phyloP scores from a whole-genome alignment of 2,888 invertebrate species.

The Druceiella hillmani region DNA sequence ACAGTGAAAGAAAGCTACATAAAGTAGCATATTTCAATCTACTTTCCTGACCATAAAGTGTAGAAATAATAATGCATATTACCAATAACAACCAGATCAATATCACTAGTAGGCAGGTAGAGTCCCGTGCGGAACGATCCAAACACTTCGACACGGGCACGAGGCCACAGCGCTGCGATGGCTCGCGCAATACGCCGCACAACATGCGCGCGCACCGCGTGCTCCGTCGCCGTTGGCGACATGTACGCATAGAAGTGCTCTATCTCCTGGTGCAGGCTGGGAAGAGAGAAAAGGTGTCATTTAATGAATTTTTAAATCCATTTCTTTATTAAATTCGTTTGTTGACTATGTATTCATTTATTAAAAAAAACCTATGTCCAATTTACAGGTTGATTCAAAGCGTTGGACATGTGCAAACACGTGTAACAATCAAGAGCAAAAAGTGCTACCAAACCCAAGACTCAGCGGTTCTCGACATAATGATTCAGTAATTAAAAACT shows the following conservation, averaged over 20 bases:
- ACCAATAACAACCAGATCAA: slow-evolving; percentile 61
- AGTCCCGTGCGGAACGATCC: slow-evolving; percentile 97
- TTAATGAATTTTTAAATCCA: slow-evolving; percentile 5
- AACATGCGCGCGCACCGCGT: slow-evolving; percentile 81
- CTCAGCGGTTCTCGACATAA: too few species aligned
- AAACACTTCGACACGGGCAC: slow-evolving; percentile 94
- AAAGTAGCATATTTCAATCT: too few species aligned
- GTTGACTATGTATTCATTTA: slow-evolving; percentile 4
- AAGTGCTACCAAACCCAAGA: too few species aligned
- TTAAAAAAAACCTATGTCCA: slow-evolving; percentile 14
- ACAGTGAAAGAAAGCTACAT: too few species aligned
- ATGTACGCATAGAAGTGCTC: slow-evolving; percentile 95
- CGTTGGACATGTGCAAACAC: too few species aligned
- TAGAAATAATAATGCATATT: too few species aligned
- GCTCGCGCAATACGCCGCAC: slow-evolving; percentile 84
- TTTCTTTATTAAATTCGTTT: neutral
- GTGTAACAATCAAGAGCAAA: too few species aligned
- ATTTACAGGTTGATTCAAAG: too few species aligned
- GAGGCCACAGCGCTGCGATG: slow-evolving; percentile 86
- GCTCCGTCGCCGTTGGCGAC: slow-evolving; percentile 89
- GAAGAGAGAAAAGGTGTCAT: slow-evolving; percentile 18
- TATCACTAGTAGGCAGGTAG: slow-evolving; percentile 93
- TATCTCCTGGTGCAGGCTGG: slow-evolving; percentile 93
- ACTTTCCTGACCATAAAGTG: too few species aligned
- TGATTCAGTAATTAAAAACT: too few species aligned